phyloP scores from a whole-genome alignment of 2,888 invertebrate species.

The Perithous albicinctus region DNA sequence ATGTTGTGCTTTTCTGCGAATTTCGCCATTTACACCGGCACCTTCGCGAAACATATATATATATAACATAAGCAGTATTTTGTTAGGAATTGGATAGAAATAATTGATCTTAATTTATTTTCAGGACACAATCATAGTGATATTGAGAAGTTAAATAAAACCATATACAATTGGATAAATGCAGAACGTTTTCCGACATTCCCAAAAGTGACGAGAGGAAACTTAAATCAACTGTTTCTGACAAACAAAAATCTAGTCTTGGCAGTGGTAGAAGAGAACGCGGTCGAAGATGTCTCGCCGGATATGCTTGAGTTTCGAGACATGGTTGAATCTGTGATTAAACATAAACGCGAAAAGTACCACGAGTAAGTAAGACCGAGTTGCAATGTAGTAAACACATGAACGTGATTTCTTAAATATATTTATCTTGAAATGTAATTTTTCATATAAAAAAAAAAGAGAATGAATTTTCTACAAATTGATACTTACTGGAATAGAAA shows the following conservation, averaged over 20 bases:
- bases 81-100: background rate
- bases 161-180: constrained; percentile 94
- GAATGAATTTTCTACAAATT: no score
- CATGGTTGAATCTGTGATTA: constrained; percentile 93
- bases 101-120: background rate
- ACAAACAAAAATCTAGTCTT: constrained; percentile 95
- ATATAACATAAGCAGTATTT: background rate
- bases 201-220: constrained; percentile 94
- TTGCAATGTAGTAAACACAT: no score
- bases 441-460: no score
- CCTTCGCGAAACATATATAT: background rate
- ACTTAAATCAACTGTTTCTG: constrained; percentile 92
- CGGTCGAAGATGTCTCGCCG: constrained; percentile 91
- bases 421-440: no score
- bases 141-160: constrained; percentile 87
- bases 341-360: constrained; percentile 90
- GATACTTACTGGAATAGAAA: no score
- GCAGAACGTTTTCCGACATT: constrained; percentile 95
- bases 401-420: no score
- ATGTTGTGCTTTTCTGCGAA: no score
- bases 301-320: constrained; percentile 93
- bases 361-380: constrained; percentile 86
- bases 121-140: constrained; percentile 81
- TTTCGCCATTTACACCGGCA: no score
- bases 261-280: constrained; percentile 95